Percentiles rank a stretch among this genome's conserved stretches.
phyloP scores from a whole-genome alignment of 1,140 invertebrate species.

The Glossosoma conforme region DNA sequence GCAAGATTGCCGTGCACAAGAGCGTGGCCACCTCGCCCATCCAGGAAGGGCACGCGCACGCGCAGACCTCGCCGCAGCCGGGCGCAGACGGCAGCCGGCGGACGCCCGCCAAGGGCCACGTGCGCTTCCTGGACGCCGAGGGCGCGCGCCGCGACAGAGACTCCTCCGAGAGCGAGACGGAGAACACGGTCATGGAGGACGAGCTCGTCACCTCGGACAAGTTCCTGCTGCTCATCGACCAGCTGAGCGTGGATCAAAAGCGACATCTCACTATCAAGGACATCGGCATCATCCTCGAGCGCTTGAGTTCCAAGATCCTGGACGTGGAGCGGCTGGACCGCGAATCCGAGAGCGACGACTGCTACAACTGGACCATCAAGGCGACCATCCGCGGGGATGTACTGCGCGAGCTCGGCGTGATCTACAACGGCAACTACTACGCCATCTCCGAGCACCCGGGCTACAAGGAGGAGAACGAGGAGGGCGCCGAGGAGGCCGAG shows the following conservation, averaged over 20 bases:
- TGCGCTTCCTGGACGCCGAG: conserved; percentile 70
- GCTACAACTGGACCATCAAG: conserved; percentile 92
- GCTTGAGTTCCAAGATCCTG: conserved; percentile 86
- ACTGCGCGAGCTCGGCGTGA: conserved; percentile 82
- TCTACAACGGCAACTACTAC: conserved; percentile 94
- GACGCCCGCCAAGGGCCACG: conserved; percentile 58
- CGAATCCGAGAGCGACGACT: conserved; percentile 85
- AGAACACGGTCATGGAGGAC: conserved; percentile 87
- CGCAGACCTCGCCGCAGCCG: conserved; percentile 55
- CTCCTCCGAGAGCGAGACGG: conserved; percentile 86
- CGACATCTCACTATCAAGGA: conserved; percentile 89
- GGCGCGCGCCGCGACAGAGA: conserved; percentile 62
- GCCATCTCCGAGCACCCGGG: conserved; percentile 90
- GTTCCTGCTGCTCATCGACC: conserved; percentile 87
- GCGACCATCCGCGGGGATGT: conserved; percentile 88
- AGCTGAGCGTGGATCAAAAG: conserved; percentile 86
- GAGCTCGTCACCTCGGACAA: conserved; percentile 84
- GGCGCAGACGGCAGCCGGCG: conserved; percentile 49
- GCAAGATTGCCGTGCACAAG: conserved; percentile 85
- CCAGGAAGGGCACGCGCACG: conserved; percentile 67
- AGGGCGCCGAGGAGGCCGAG: conserved; percentile 72
- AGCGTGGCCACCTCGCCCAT: conserved; percentile 87
- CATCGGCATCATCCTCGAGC: conserved; percentile 89
- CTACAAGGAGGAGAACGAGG: conserved; percentile 82
- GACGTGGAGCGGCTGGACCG: conserved; percentile 88